phyloP scores from a whole-genome alignment of 2,113 vertebrate species.

The Clinocottus analis region DNA sequence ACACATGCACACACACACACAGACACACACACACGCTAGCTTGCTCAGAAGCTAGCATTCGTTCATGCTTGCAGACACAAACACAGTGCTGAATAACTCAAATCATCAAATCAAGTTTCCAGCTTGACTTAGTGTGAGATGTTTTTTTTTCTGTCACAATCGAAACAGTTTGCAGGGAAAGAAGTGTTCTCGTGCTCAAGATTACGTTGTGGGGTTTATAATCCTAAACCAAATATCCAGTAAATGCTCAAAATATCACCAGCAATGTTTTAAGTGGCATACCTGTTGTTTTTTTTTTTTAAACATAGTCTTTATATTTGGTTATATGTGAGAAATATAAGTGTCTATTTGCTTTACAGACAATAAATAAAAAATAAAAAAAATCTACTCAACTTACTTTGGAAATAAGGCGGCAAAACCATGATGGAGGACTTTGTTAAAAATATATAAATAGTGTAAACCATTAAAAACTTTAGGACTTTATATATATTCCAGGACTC shows the following conservation, averaged over 20 bases:
- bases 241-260: neutral
- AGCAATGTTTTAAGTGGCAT: neutral
- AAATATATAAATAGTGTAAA: neutral
- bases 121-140: slow-evolving; percentile 23
- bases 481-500: neutral
- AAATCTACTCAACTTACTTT: neutral
- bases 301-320: neutral
- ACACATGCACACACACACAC: neutral
- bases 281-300: neutral
- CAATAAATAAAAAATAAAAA: neutral
- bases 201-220: neutral
- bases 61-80: slow-evolving; percentile 3
- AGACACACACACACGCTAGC: neutral
- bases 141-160: slow-evolving; percentile 47
- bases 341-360: neutral
- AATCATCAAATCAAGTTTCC: slow-evolving; percentile 27
- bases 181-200: slow-evolving; percentile 44
- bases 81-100: slow-evolving; percentile 18
- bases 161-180: slow-evolving; percentile 36
- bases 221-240: slow-evolving; percentile 1
- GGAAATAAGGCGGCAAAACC: neutral
- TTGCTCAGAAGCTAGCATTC: neutral
- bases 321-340: neutral
- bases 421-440: neutral
- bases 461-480: neutral